Percentiles rank a stretch among this genome's conserved stretches.
These are phyloP conservation scores for Brachynemurus nebulosus DNA, from an alignment of 2,888 invertebrate genomes.

Conservation along the genomic window DNA sequence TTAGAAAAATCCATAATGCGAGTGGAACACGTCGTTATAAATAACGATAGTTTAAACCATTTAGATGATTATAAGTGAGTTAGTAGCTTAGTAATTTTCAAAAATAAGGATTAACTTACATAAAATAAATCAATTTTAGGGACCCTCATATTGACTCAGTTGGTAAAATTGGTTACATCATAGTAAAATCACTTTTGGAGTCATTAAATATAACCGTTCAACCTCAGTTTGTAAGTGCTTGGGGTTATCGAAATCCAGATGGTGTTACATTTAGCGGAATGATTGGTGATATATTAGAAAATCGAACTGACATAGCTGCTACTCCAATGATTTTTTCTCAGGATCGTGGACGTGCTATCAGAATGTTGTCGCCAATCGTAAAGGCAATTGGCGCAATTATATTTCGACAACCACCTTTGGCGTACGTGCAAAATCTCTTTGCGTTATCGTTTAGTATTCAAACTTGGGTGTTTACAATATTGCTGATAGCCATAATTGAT, in stretches of 20 bases:
- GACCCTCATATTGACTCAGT: slow-evolving; percentile 34
- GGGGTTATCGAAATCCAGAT: slow-evolving; percentile 38
- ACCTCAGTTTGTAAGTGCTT: slow-evolving; percentile 35
- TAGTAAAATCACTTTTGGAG: slow-evolving; percentile 38
- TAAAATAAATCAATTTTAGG: too few species aligned
- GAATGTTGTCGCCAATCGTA: slow-evolving; percentile 41
- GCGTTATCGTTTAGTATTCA: slow-evolving; percentile 44
- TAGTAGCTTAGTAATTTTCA: too few species aligned
- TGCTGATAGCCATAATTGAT: too few species aligned
- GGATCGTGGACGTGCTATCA: slow-evolving; percentile 29
- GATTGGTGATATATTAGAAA: slow-evolving; percentile 39
- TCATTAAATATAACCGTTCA: slow-evolving; percentile 37
- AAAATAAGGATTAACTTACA: too few species aligned
- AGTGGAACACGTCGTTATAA: too few species aligned
- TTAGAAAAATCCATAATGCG: too few species aligned
- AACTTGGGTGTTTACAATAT: slow-evolving; percentile 56
- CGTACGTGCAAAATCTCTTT: slow-evolving; percentile 51
- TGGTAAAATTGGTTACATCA: slow-evolving; percentile 41
- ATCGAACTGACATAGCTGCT: slow-evolving; percentile 43
- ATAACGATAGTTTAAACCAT: too few species aligned
- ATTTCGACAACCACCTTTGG: slow-evolving; percentile 50
- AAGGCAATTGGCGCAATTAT: slow-evolving; percentile 42
- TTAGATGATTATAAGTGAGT: too few species aligned
- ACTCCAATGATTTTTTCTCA: slow-evolving; percentile 29
- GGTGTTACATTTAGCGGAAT: slow-evolving; percentile 41